Conservation (phyloP, 2,113 vertebrate species). For the Chaetodon auriga region DNA sequence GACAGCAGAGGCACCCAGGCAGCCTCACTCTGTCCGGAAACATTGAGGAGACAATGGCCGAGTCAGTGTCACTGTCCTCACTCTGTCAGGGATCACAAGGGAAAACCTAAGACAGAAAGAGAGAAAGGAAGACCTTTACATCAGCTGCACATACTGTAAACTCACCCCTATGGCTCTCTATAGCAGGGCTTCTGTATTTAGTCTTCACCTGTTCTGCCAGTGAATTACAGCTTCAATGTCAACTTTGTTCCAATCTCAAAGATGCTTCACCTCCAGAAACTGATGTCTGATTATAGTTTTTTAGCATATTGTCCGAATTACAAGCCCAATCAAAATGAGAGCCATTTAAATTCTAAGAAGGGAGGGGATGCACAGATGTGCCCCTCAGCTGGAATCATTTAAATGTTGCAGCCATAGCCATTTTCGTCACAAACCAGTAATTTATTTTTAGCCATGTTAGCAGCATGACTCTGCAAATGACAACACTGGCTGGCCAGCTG, state of each 20-base stretch:
- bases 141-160: slow-evolving; percentile 32
- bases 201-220: neutral
- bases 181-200: neutral
- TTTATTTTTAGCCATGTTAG: neutral
- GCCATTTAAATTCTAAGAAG: neutral
- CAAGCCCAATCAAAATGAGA: slow-evolving; percentile 5
- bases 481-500: neutral
- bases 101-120: slow-evolving; percentile 51
- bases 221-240: neutral
- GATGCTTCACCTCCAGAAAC: neutral
- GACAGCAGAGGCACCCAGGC: slow-evolving; percentile 32
- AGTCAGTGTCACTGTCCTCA: slow-evolving; percentile 58
- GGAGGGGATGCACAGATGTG: neutral
- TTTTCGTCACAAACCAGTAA: slow-evolving; percentile 1
- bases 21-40: slow-evolving; percentile 52
- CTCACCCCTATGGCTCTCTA: neutral
- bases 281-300: neutral
- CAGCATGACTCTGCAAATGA: neutral
- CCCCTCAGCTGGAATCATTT: slow-evolving; percentile 1
- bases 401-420: neutral
- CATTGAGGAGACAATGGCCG: slow-evolving; percentile 61
- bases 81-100: slow-evolving; percentile 55
- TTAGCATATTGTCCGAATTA: neutral
- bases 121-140: slow-evolving; percentile 40
- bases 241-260: slow-evolving; percentile 19